A percentile compares a stretch with the other conserved stretches of the same genome.
Conservation (phyloP, 2,888 invertebrate species). For the Operophtera brumata region DNA sequence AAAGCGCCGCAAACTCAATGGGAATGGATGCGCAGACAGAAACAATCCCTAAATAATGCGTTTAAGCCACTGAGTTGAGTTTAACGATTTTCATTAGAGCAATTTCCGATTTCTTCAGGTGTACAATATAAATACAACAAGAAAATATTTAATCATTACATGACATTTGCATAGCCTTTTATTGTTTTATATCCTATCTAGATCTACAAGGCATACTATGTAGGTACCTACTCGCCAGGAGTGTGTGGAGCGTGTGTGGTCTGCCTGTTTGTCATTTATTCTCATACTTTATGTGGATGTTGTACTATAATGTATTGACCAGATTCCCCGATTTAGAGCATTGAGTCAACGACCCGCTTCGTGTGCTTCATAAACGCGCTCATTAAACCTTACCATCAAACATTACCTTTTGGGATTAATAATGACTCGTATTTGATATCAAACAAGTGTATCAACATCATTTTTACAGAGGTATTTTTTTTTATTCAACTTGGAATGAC, state of each 20-base stretch:
- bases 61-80: no score
- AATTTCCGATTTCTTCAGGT: no score
- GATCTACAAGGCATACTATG: no score
- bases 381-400: no score
- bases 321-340: slow-evolving; percentile 21
- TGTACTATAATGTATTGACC: background rate
- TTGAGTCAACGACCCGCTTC: slow-evolving; percentile 57
- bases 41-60: no score
- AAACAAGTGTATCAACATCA: background rate
- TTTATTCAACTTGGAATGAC: no score
- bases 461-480: no score
- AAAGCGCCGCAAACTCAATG: background rate
- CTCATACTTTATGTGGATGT: background rate
- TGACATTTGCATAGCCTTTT: background rate
- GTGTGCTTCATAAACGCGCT: slow-evolving; percentile 59
- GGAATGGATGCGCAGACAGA: background rate
- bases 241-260: slow-evolving; percentile 7
- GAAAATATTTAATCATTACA: no score
- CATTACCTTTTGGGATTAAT: slow-evolving; percentile 48
- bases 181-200: background rate
- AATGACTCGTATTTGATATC: slow-evolving; percentile 37
- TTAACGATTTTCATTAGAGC: no score
- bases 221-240: no score
- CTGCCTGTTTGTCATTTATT: background rate
- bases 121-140: no score